Evolutionary conservation across 2,797 vertebrate genomes (phyloP).

Genomic region (Champsocephalus esox): DNA sequence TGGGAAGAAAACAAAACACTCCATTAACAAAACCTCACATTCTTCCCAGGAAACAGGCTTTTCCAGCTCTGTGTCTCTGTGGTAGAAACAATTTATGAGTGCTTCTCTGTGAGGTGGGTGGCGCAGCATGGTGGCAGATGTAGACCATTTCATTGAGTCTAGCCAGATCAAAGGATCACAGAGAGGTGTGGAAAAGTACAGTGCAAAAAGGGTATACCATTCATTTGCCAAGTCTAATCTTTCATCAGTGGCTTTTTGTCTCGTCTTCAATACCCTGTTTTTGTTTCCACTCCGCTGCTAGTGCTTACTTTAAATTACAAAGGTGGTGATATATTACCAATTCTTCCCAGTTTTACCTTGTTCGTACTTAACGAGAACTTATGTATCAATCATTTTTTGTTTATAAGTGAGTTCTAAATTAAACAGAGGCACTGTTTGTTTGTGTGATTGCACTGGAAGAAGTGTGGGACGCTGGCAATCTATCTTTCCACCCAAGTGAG

Average conservation of each 20-base stretch:
- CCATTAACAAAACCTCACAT: slow-evolving; percentile 15
- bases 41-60: slow-evolving; percentile 42
- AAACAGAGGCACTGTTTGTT: slow-evolving; percentile 45
- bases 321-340: slow-evolving; percentile 30
- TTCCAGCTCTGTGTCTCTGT: slow-evolving; percentile 35
- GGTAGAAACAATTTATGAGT: slow-evolving; percentile 57
- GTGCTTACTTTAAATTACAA: slow-evolving; percentile 21
- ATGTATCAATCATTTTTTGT: slow-evolving; percentile 40
- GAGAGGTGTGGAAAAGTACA: slow-evolving; percentile 56
- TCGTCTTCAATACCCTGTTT: not conserved
- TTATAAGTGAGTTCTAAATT: slow-evolving; percentile 41
- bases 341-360: slow-evolving; percentile 24
- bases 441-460: slow-evolving; percentile 41
- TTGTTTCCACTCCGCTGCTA: slow-evolving; percentile 19
- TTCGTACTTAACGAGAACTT: slow-evolving; percentile 22
- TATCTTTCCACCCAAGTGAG: slow-evolving; percentile 60
- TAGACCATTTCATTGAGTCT: slow-evolving; percentile 63
- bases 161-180: slow-evolving; percentile 68
- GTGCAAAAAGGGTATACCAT: slow-evolving; percentile 10
- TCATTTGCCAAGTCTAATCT: slow-evolving; percentile 22
- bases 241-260: slow-evolving; percentile 31
- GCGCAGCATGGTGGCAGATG: slow-evolving; percentile 69
- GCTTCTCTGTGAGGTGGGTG: slow-evolving; percentile 67
- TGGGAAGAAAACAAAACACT: not conserved
- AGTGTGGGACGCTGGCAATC: slow-evolving; percentile 44